A percentile compares a stretch with the other conserved stretches of the same genome.
phyloP scores from a whole-genome alignment of 2,113 vertebrate genomes.

The Amphilophus citrinellus region DNA sequence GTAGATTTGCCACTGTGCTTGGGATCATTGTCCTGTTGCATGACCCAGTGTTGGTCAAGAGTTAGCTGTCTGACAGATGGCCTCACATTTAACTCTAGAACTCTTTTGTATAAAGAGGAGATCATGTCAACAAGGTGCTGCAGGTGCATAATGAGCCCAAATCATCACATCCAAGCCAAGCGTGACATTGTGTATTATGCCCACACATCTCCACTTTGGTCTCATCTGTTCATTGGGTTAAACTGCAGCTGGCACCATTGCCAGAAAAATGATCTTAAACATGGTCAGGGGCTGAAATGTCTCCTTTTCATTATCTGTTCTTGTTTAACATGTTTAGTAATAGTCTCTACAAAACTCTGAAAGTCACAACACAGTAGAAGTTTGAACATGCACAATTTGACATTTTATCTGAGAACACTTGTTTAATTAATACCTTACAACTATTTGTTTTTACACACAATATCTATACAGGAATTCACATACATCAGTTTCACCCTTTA shows the following conservation, averaged over 20 bases:
- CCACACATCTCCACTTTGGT: not conserved
- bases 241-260: slow-evolving; percentile 6
- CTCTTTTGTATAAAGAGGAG: not conserved
- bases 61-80: not conserved
- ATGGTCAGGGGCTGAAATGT: not conserved
- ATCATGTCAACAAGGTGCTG: not conserved
- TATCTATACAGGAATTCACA: not conserved
- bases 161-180: not conserved
- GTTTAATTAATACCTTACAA: not conserved
- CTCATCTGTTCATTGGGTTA: not conserved
- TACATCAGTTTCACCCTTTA: not conserved
- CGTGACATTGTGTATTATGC: no score
- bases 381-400: not conserved
- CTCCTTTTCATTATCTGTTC: slow-evolving; percentile 12
- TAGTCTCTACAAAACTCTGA: not conserved
- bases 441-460: not conserved
- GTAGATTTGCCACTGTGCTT: not conserved
- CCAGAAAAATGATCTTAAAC: slow-evolving; percentile 6
- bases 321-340: not conserved
- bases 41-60: not conserved
- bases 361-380: not conserved
- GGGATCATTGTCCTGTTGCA: not conserved
- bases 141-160: not conserved
- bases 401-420: not conserved
- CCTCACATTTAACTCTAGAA: not conserved